Evolutionary conservation across 2,113 vertebrate species (phyloP).

Genomic region (Xiphorhynchus elegans): DNA sequence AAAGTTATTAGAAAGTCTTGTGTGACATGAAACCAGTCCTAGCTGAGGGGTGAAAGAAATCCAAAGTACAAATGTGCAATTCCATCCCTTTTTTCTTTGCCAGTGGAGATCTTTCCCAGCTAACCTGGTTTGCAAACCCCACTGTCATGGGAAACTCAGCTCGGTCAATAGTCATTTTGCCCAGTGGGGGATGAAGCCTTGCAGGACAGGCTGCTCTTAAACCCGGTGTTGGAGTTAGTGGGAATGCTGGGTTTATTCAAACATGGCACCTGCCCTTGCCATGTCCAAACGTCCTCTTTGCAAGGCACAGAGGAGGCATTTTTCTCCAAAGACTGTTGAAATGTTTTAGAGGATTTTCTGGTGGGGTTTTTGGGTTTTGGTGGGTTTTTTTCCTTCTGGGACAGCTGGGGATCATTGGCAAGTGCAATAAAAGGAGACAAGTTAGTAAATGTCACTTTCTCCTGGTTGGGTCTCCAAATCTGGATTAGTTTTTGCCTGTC

Average conservation of each 20-base stretch:
- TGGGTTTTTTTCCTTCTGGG: neutral
- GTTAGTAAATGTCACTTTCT: neutral
- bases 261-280: neutral
- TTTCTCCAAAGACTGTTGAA: neutral
- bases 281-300: neutral
- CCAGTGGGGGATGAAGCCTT: neutral
- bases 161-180: neutral
- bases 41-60: neutral
- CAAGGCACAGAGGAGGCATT: neutral
- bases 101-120: neutral
- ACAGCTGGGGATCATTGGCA: neutral
- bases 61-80: rapidly evolving
- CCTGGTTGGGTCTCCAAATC: neutral
- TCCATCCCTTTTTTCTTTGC: neutral
- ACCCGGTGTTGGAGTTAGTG: neutral
- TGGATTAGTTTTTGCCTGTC: neutral
- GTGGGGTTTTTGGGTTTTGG: neutral
- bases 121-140: neutral
- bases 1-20: neutral
- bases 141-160: neutral
- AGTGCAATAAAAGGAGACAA: neutral
- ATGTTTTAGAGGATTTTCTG: neutral
- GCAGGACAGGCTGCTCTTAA: neutral
- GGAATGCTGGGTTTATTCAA: neutral
- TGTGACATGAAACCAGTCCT: neutral